Conservation (phyloP, 2,113 vertebrate species). For the Paedocypris sp. region DNA sequence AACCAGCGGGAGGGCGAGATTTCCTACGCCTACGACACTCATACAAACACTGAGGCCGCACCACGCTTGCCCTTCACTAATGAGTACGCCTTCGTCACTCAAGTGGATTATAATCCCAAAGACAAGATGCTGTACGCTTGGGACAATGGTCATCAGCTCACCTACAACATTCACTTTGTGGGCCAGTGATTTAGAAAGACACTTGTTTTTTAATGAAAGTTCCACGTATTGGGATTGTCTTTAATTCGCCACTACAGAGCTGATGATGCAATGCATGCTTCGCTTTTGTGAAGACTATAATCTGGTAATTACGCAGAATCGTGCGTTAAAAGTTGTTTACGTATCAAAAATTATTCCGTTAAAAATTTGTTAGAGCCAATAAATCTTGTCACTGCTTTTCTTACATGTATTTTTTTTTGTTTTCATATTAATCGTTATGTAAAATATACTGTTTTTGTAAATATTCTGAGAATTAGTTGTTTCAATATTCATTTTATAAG, state of each 20-base stretch:
- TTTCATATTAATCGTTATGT: constrained; percentile 27
- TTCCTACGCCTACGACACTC: constrained; percentile 87
- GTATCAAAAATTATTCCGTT: no score
- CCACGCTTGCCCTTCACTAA: constrained; percentile 84
- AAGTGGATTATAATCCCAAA: constrained; percentile 95
- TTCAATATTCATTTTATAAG: constrained; percentile 10
- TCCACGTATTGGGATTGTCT: not conserved
- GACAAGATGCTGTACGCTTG: constrained; percentile 90
- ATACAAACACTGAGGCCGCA: constrained; percentile 77
- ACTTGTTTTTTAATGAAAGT: not conserved
- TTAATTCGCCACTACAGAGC: not conserved
- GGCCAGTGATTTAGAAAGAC: constrained; percentile 69
- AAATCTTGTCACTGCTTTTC: no score
- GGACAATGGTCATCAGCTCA: constrained; percentile 96
- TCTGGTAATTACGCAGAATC: no score
- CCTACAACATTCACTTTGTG: constrained; percentile 76
- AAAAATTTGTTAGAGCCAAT: no score
- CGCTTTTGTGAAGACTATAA: not conserved
- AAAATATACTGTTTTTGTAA: constrained; percentile 36
- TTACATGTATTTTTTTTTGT: constrained; percentile 14
- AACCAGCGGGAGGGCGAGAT: constrained; percentile 81
- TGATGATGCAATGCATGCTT: not conserved
- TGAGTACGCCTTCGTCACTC: constrained; percentile 78
- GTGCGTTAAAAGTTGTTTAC: no score
- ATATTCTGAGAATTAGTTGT: constrained; percentile 22